phyloP scores from a whole-genome alignment of 2,888 invertebrate species.

The Lepeophtheirus nordmannii region DNA sequence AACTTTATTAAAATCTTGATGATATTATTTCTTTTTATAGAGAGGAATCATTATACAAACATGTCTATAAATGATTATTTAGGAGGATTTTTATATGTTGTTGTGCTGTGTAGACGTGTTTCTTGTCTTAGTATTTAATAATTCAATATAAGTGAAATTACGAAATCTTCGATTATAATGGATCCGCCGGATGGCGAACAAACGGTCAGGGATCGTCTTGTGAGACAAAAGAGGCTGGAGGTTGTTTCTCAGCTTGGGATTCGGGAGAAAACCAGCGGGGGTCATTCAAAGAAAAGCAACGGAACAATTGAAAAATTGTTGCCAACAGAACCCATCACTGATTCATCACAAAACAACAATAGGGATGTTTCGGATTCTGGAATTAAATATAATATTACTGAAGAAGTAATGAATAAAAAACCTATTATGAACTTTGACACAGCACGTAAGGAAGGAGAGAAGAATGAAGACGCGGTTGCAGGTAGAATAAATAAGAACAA shows the following conservation, averaged over 20 bases:
- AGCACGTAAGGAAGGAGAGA: neutral
- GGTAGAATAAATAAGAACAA: neutral
- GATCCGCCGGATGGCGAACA: neutral
- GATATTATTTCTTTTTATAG: no score
- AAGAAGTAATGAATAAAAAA: neutral
- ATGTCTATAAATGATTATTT: no score
- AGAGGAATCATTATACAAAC: no score
- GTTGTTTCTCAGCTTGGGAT: neutral
- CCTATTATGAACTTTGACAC: neutral
- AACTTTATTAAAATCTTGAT: no score
- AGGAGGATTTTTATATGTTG: no score
- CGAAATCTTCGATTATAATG: neutral
- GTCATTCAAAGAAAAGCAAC: neutral
- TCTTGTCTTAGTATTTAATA: neutral
- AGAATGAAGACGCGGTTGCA: neutral
- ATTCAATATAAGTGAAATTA: neutral
- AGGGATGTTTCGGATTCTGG: neutral
- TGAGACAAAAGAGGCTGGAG: neutral
- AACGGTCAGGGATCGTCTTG: neutral
- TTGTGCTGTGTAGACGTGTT: neutral
- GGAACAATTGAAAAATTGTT: neutral
- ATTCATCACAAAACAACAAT: neutral
- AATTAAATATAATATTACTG: neutral
- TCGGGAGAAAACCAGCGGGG: neutral
- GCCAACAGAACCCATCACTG: neutral